Base-by-base conservation (phyloP, 2,888 invertebrate species). In the Epirrhoe alternata region DNA sequence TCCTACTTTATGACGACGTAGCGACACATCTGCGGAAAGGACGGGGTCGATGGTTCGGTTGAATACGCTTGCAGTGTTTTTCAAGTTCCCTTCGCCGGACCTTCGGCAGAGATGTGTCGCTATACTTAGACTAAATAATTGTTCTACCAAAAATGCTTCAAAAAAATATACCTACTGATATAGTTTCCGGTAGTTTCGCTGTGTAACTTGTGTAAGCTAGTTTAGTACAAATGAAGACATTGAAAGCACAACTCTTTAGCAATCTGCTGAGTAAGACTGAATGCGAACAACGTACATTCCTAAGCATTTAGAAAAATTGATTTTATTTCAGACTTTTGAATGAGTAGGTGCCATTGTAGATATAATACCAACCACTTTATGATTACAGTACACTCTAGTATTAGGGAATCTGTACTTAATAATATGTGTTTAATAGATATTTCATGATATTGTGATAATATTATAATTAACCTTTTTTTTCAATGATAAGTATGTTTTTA, bases 401-500 rank as follows among this genome's bases (percentile, higher is more conserved):
- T 85, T 86, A 85, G 79, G 81, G 82, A 77, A 14, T 53, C 68
- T 74, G 83, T 87, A 87, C 84, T 87, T 84, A 86, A 42, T 42
- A 12, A 12, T 42, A 24, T 42, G 38, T 38, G 38, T 82, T 74
- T 45, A 53, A 14, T 45, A 47, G 14, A 45, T 14, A 47, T 16
- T 47, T 5, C 5, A 47, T 47, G 16, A 47, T 47, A 47, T 47
- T 47, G 47, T 47, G 47, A 47, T 47, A 47, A 47, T 7, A 47
- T 14, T 47, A n/a, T n/a, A 6, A 47, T 16, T 12, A 16, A 14
- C 6, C 14, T 14, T n/a, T 14, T n/a, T 47, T 47, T 47, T 47
- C 47, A 47, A 47, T 14, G 47, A 6, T 47, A 47, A 16, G 35
- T 8, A 35, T 35, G 5, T 16, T 14, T 45, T 45, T 47, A 12